phyloP scores from a whole-genome alignment of 2,888 invertebrate genomes.

The Balanococcus diminutus region DNA sequence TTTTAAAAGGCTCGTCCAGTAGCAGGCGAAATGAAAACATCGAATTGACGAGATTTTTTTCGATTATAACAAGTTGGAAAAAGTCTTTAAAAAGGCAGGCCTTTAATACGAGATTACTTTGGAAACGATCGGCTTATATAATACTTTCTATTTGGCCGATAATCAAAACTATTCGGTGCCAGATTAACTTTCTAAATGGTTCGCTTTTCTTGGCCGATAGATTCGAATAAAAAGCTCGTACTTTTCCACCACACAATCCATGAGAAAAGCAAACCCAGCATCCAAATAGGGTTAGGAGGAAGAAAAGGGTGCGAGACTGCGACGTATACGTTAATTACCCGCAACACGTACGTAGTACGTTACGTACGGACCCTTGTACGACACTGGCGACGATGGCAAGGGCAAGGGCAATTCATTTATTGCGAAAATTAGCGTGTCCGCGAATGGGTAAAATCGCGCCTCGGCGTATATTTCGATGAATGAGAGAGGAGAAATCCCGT shows the following conservation, averaged over 20 bases:
- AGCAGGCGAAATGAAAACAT: neutral
- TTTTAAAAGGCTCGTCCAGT: neutral
- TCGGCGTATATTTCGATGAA: neutral
- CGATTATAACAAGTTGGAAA: neutral
- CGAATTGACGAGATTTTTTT: constrained; percentile 13
- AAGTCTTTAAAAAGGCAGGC: constrained; percentile 5
- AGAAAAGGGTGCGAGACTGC: neutral
- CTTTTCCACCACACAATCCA: neutral
- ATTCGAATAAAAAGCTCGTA: neutral
- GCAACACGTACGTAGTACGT: too few relatives aligned
- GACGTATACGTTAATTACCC: neutral
- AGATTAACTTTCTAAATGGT: constrained; percentile 28
- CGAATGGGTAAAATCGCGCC: neutral
- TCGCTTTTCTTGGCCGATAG: neutral
- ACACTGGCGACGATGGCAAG: neutral
- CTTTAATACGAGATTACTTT: constrained; percentile 9
- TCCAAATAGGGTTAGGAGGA: neutral
- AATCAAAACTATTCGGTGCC: constrained; percentile 20
- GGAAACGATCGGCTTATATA: neutral
- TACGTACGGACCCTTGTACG: neutral
- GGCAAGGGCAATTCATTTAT: neutral
- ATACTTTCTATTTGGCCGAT: neutral
- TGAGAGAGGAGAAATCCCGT: neutral
- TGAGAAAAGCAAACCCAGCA: neutral
- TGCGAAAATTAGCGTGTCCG: constrained; percentile 4